A percentile compares a stretch with the other conserved stretches of the same genome.
These are phyloP conservation scores for Coranthus polyacanthus DNA, from an alignment of 2,797 vertebrate genomes.

Conservation along the genomic window DNA sequence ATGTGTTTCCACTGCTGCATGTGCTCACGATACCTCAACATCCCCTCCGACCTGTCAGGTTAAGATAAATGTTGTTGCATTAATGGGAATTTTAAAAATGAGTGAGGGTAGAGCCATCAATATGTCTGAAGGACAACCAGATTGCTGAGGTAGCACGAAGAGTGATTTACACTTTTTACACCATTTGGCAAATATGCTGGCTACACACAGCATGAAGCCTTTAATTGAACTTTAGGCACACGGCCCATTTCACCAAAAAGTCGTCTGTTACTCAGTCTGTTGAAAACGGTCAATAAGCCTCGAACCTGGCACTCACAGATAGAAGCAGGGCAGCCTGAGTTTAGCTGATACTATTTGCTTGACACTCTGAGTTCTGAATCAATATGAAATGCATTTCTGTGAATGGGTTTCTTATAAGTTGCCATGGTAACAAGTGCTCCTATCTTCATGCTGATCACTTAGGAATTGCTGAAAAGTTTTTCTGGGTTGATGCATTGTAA, in stretches of 20 bases:
- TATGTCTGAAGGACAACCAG: slow-evolving; percentile 59
- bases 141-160: slow-evolving; percentile 62
- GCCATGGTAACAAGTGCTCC: slow-evolving; percentile 57
- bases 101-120: slow-evolving; percentile 46
- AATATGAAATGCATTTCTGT: slow-evolving; percentile 45
- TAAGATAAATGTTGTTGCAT: slow-evolving; percentile 54
- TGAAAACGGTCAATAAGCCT: slow-evolving; percentile 74
- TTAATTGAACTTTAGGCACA: slow-evolving; percentile 80
- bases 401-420: slow-evolving; percentile 47
- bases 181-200: slow-evolving; percentile 66
- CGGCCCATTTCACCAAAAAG: slow-evolving; percentile 65
- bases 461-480: slow-evolving; percentile 44
- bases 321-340: slow-evolving; percentile 50
- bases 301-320: slow-evolving; percentile 64
- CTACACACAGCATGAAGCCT: slow-evolving; percentile 66
- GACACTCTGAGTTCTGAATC: slow-evolving; percentile 45
- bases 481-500: slow-evolving; percentile 22
- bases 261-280: slow-evolving; percentile 78
- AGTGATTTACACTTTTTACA: slow-evolving; percentile 52
- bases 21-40: slow-evolving; percentile 47
- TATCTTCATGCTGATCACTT: slow-evolving; percentile 54
- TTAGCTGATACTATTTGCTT: slow-evolving; percentile 52
- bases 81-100: slow-evolving; percentile 35
- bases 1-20: slow-evolving; percentile 40
- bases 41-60: slow-evolving; percentile 54